Conservation (phyloP, 2,797 vertebrate genomes). For the Poeciliopsis presidionis region DNA sequence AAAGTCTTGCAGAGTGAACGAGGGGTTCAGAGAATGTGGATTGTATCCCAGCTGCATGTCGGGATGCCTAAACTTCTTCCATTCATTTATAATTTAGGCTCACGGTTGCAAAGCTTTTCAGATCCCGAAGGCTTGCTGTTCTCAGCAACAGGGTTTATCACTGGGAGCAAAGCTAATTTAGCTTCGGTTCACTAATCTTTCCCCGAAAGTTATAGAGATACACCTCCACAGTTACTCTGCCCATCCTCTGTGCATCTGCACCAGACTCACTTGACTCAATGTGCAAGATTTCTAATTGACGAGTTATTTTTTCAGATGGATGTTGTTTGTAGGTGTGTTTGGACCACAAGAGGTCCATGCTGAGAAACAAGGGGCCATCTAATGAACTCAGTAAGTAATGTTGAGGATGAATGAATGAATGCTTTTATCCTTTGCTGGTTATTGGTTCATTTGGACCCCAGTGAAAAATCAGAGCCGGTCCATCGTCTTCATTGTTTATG, state of each 20-base stretch:
- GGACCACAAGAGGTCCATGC: not conserved
- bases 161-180: slow-evolving; percentile 50
- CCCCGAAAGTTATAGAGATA: slow-evolving; percentile 51
- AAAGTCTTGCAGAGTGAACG: not conserved
- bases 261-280: not conserved
- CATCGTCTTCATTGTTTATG: slow-evolving; percentile 24
- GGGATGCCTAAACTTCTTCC: not conserved
- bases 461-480: slow-evolving; percentile 9
- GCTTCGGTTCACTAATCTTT: slow-evolving; percentile 59
- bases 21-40: not conserved
- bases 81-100: slow-evolving; percentile 32
- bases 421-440: slow-evolving; percentile 17
- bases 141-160: slow-evolving; percentile 50
- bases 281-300: slow-evolving; percentile 17
- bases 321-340: slow-evolving; percentile 11
- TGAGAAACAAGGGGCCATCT: not conserved
- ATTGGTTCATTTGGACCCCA: slow-evolving; percentile 9
- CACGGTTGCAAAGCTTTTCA: slow-evolving; percentile 31
- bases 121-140: slow-evolving; percentile 43
- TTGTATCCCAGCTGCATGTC: not conserved
- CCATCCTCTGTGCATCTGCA: not conserved
- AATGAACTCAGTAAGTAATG: slow-evolving; percentile 23
- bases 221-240: slow-evolving; percentile 32
- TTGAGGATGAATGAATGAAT: slow-evolving; percentile 23
- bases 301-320: slow-evolving; percentile 3